A percentile compares a stretch with the other conserved stretches of the same genome.
These are phyloP conservation scores for Mirza zaza DNA, from an alignment of 2,113 vertebrate species.

Conservation along the genomic window DNA sequence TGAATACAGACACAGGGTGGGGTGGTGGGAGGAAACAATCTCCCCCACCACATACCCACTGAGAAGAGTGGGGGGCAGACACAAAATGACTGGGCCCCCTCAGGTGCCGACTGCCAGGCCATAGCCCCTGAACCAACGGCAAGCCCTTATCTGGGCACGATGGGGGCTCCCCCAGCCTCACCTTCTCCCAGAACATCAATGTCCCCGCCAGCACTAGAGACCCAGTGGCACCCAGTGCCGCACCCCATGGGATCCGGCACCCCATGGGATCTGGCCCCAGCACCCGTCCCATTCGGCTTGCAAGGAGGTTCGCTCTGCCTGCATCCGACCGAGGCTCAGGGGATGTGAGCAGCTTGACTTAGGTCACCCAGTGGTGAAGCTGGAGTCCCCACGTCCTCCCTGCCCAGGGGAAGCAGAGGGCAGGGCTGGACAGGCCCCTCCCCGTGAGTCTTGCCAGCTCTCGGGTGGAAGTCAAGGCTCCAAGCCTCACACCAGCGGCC, in stretches of 20 bases:
- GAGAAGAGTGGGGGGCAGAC: not conserved
- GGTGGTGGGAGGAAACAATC: not conserved
- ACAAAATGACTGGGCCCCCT: not conserved
- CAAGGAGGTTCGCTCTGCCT: not conserved
- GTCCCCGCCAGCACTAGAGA: not conserved
- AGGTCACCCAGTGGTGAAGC: too few relatives aligned
- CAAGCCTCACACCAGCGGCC: not conserved
- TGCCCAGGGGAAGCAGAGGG: not conserved
- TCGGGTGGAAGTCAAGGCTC: not conserved
- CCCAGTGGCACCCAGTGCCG: not conserved
- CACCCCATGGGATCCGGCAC: not conserved
- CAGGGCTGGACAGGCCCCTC: not conserved
- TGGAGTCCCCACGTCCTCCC: not conserved
- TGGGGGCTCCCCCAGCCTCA: not conserved
- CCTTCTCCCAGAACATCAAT: rapidly evolving
- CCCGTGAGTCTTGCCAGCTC: not conserved
- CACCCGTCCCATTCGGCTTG: not conserved
- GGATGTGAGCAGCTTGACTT: not conserved
- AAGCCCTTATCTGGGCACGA: not conserved
- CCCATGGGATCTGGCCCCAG: too few relatives aligned
- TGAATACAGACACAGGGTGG: not conserved
- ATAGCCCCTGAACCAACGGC: not conserved
- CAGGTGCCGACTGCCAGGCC: not conserved
- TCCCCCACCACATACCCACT: rapidly evolving
- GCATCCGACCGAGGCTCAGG: not conserved